Conservation (phyloP, 2,797 vertebrate genomes). For the Chelidonichthys spinosus region DNA sequence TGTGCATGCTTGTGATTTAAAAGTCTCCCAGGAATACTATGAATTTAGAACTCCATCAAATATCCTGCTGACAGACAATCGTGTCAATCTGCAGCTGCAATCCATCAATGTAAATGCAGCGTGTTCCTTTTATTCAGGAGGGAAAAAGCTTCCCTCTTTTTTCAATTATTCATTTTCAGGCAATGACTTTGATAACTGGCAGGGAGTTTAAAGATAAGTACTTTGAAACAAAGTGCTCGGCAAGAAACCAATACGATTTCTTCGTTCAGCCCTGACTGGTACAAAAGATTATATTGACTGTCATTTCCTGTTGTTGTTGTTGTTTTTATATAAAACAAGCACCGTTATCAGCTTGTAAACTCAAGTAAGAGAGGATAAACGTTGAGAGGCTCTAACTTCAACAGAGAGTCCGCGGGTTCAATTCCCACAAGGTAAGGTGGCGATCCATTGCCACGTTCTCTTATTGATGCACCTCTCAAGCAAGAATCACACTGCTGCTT, state of each 20-base stretch:
- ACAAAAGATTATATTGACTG: neutral
- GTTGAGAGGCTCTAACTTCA: conserved; percentile 19
- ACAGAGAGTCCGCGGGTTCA: conserved; percentile 19
- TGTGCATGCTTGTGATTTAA: conserved; percentile 24
- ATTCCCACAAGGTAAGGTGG: conserved; percentile 20
- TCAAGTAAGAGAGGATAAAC: neutral
- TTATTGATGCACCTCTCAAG: conserved; percentile 34
- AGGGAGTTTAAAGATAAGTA: conserved; percentile 43
- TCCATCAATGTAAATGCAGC: conserved; percentile 66
- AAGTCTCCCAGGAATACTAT: conserved; percentile 30
- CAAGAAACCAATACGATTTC: conserved; percentile 35
- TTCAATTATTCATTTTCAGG: conserved; percentile 53
- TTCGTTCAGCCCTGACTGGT: neutral
- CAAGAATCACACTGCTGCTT: conserved; percentile 31
- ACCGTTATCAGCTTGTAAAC: neutral
- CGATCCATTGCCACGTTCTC: conserved; percentile 16
- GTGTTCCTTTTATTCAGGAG: conserved; percentile 37
- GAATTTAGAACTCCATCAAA: conserved; percentile 56
- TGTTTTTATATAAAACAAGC: neutral
- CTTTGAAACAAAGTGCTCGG: conserved; percentile 44
- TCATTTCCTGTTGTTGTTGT: neutral
- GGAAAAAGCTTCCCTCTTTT: conserved; percentile 22
- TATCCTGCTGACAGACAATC: conserved; percentile 63
- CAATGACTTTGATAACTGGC: conserved; percentile 56
- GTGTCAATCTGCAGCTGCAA: conserved; percentile 65